Percentiles rank a stretch among this genome's conserved stretches.
These are phyloP conservation scores for Drosophila pectinifera DNA, from an alignment of 1,140 invertebrate genomes.

Conservation along the genomic window DNA sequence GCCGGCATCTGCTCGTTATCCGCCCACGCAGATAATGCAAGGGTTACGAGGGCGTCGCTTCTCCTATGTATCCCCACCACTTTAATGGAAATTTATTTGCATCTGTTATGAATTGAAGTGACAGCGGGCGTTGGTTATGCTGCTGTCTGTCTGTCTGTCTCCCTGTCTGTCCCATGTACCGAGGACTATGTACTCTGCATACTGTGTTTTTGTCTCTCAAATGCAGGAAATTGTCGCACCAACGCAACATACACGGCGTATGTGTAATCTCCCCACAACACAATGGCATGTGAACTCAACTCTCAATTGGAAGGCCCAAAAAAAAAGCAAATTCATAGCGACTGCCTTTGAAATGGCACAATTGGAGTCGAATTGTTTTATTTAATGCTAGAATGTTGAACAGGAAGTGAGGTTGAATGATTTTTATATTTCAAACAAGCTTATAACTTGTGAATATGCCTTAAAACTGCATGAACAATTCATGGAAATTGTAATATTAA, in stretches of 20 bases:
- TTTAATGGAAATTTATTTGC: conserved; percentile 82
- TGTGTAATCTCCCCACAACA: conserved; percentile 61
- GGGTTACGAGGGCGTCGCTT: conserved; percentile 8
- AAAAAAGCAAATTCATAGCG: conserved; percentile 21
- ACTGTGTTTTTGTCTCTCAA: conserved; percentile 29
- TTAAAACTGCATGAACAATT: not conserved
- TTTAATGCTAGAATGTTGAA: not conserved
- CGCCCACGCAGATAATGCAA: conserved; percentile 33
- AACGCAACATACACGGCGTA: conserved; percentile 54
- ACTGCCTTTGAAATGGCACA: conserved; percentile 16
- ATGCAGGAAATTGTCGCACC: conserved; percentile 53
- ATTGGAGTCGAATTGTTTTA: conserved; percentile 28
- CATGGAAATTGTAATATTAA: not conserved
- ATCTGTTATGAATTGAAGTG: conserved; percentile 78
- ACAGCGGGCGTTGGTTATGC: conserved; percentile 67
- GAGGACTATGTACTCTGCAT: conserved; percentile 17
- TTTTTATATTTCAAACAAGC: not conserved
- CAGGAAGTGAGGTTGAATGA: conserved; percentile 3
- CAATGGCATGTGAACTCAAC: conserved; percentile 47
- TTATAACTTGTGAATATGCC: not conserved
- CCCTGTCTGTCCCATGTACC: conserved; percentile 11
- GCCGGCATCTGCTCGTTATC: conserved; percentile 46
- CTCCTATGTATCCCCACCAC: conserved; percentile 14
- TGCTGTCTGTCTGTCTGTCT: not conserved
- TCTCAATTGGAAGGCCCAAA: conserved; percentile 50